These are phyloP conservation scores for Cyanocitta stelleri DNA, from an alignment of 2,113 vertebrate species.

Conservation along the genomic window DNA sequence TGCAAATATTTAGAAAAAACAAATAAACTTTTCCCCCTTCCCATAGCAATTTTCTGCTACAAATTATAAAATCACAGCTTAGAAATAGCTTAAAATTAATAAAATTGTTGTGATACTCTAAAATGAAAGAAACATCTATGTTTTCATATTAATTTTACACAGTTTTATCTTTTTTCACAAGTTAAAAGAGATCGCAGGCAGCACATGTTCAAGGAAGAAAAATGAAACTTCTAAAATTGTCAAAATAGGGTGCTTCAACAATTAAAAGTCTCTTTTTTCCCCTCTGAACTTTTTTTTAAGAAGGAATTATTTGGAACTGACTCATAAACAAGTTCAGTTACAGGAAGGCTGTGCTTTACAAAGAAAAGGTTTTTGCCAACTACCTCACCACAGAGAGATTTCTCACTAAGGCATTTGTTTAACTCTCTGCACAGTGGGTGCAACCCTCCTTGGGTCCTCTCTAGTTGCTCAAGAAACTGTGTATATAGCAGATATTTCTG, in stretches of 20 bases:
- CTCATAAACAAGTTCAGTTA: background rate
- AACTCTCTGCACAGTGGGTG: background rate
- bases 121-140: background rate
- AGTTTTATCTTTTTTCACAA: background rate
- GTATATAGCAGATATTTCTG: background rate
- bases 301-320: background rate
- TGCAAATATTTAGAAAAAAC: background rate
- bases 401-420: background rate
- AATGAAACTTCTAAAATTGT: background rate
- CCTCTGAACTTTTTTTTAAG: background rate
- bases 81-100: background rate
- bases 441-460: background rate
- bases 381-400: background rate
- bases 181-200: background rate
- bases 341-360: background rate
- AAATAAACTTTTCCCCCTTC: background rate
- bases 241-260: background rate
- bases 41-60: background rate
- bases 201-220: background rate
- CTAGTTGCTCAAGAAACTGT: background rate
- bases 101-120: background rate
- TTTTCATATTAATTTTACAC: background rate
- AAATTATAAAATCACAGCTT: background rate
- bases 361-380: background rate
- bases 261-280: fast-evolving